A percentile compares a stretch with the other conserved stretches of the same genome.
Evolutionary conservation across 2,113 vertebrate genomes (phyloP).

Genomic region (Apistogramma diplotaenia): DNA sequence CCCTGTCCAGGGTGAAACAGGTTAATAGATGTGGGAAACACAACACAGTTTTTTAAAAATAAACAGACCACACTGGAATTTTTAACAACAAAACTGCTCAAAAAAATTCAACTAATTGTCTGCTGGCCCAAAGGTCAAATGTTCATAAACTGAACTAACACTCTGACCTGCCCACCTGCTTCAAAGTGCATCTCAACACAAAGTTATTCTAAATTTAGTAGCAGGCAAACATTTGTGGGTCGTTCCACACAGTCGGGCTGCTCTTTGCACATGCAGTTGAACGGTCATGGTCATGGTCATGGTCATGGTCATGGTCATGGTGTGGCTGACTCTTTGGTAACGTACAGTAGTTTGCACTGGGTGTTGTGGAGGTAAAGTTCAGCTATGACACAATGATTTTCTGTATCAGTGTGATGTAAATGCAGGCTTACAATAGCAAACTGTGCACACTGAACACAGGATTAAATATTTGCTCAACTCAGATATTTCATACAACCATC

Average conservation of each 20-base stretch:
- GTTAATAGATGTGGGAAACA: neutral
- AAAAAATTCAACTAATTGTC: neutral
- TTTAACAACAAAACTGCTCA: neutral
- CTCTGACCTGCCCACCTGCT: accelerated
- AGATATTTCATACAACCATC: neutral
- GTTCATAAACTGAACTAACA: neutral
- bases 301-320: neutral
- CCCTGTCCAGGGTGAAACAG: neutral
- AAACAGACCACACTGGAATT: neutral
- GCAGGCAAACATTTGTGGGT: neutral
- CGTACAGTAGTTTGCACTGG: neutral
- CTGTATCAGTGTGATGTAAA: neutral
- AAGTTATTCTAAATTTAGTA: neutral
- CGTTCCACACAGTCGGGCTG: neutral
- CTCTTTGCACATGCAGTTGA: too few species aligned
- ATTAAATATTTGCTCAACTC: neutral
- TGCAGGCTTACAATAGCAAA: neutral
- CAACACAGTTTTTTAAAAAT: neutral
- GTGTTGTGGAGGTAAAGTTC: neutral
- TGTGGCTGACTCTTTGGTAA: neutral
- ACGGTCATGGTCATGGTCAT: neutral
- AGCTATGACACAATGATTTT: neutral
- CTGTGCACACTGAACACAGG: neutral
- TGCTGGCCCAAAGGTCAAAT: neutral
- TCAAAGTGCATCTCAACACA: neutral